Percentiles rank a stretch among this genome's conserved stretches.
phyloP scores from a whole-genome alignment of 2,113 vertebrate species.

The Spizaetus ornatus region DNA sequence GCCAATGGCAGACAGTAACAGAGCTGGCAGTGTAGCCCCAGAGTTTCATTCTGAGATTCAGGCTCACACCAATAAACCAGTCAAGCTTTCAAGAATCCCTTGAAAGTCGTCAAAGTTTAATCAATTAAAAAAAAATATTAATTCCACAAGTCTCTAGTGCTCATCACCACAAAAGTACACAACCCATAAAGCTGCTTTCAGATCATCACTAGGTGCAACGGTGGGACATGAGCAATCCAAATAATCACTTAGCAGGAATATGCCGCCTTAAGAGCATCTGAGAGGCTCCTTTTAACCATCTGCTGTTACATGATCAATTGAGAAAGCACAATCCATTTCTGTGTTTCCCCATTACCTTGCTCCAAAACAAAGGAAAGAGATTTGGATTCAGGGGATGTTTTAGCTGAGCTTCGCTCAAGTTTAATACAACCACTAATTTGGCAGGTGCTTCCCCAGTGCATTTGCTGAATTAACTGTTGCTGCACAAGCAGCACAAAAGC shows the following conservation, averaged over 20 bases:
- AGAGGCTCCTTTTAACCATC: slow-evolving; percentile 4
- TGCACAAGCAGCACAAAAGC: not conserved
- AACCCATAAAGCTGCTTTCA: not conserved
- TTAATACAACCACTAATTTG: not conserved
- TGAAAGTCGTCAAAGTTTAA: not conserved
- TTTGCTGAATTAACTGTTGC: not conserved
- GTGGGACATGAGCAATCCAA: not conserved
- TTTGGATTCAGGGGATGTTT: not conserved
- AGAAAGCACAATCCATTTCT: not conserved
- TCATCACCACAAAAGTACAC: not conserved
- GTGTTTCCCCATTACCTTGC: not conserved
- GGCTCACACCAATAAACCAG: not conserved
- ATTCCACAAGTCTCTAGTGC: not conserved
- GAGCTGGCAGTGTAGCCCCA: not conserved
- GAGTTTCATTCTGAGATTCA: not conserved
- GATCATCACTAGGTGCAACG: not conserved
- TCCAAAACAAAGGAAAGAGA: not conserved
- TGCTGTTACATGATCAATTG: not conserved
- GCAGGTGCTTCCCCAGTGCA: not conserved
- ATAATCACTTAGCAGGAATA: not conserved
- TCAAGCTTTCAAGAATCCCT: not conserved
- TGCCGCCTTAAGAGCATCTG: not conserved
- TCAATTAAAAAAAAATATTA: not conserved
- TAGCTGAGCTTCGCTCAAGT: not conserved
- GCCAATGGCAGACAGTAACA: not conserved